Evolutionary conservation across 2,888 invertebrate species (phyloP), one percentile per base, ranked within the genome.

Genomic region (Scrobipalpa atriplicella): DNA sequence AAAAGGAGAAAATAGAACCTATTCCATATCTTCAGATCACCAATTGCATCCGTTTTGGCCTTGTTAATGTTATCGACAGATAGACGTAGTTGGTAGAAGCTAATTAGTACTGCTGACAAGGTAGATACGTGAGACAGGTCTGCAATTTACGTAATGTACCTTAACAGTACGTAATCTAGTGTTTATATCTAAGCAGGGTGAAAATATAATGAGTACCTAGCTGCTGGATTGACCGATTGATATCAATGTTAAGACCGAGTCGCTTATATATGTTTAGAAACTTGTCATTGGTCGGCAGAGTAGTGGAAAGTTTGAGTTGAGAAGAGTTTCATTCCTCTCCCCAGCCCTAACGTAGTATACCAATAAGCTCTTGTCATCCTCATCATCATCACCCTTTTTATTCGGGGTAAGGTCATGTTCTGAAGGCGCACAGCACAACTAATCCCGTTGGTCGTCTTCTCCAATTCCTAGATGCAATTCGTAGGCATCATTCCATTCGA

Each of bases 1-100:
- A 51, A 16, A 11, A 51, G 18, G 54, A 10, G 54, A 54, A 54
- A 54, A 54, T 54, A 1, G 54, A 1, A 8, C 18, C 5, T 21
- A 2, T 54, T 10, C 9, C 21, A 11, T 11, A 8, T 21, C 16
- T 10, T 10, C 3, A 54, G 3, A 52, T 54, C 54, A 5, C 2
- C 18, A 18, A 54, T 18, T 54, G 54, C 54, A 54, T 54, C 54
- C 54, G 54, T 54, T 54, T 21, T 21, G 21, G 54, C 54, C 47
- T 10, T 54, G 54, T 54, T 54, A 19, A 54, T 21, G 10, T 54
- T 21, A 18, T 54, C 21, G 18, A 18, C 1, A 54, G 54, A 54
- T 54, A 43, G 43, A 19, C 21, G 54, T n/a, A n/a, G n/a, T 16
- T 16, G 47, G 47, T 47, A 18, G 18, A 11, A 18, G 16, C 54